Evolutionary conservation across 2,888 invertebrate species (phyloP).

Genomic region (Nomada fabriciana): DNA sequence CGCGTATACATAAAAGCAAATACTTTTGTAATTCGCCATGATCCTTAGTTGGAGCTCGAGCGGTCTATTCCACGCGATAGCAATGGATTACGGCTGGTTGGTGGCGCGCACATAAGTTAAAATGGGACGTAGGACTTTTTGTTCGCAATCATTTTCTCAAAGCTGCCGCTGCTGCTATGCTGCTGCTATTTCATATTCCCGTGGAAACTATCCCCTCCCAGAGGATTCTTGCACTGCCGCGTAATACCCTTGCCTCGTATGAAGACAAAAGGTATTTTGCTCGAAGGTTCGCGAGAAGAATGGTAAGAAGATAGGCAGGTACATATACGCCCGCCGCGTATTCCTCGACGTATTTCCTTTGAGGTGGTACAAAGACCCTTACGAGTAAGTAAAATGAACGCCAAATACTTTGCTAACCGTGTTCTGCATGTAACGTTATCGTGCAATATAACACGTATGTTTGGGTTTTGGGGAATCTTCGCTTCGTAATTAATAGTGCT

Average conservation of each 20-base stretch:
- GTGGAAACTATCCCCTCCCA: conserved; percentile 23
- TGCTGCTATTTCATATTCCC: conserved; percentile 53
- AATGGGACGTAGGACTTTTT: conserved; percentile 36
- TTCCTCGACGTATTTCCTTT: conserved; percentile 60
- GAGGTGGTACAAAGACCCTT: conserved; percentile 49
- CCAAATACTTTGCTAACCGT: neutral
- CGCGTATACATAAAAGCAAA: neutral
- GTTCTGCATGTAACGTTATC: neutral
- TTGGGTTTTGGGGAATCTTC: neutral
- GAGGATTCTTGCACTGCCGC: conserved; percentile 19
- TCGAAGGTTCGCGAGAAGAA: conserved; percentile 55
- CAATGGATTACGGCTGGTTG: neutral
- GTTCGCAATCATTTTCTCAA: conserved; percentile 61
- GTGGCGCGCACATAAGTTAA: conserved; percentile 1
- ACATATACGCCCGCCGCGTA: neutral
- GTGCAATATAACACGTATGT: neutral
- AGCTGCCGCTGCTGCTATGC: conserved; percentile 42
- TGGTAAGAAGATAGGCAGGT: conserved; percentile 48
- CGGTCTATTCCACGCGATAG: neutral
- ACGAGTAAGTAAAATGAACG: conserved; percentile 50
- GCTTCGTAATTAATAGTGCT: neutral
- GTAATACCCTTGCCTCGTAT: conserved; percentile 49
- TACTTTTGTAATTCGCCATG: neutral
- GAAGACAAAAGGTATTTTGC: conserved; percentile 61
- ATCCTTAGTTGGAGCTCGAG: neutral